Percentiles rank a stretch among this genome's conserved stretches.
Evolutionary conservation across 2,797 vertebrate genomes (phyloP).

Genomic region (Clarias laeviceps): DNA sequence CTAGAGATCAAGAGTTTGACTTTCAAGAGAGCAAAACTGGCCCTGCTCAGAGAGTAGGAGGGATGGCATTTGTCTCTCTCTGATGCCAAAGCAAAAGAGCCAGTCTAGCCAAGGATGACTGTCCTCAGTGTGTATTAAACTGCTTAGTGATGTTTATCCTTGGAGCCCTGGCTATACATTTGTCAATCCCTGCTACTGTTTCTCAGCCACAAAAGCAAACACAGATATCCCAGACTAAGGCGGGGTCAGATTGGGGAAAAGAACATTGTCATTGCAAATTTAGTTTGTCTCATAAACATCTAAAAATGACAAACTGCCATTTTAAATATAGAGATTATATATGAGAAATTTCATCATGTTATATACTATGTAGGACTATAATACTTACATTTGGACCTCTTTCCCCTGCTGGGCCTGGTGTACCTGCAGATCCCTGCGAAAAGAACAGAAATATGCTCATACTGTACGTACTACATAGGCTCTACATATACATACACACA

Average conservation of each 20-base stretch:
- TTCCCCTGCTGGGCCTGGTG: conserved; percentile 80
- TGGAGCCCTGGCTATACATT: neutral
- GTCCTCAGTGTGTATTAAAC: neutral
- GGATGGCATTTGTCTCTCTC: neutral
- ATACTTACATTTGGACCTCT: conserved; percentile 84
- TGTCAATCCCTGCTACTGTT: neutral
- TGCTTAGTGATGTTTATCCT: neutral
- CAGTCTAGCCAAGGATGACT: neutral
- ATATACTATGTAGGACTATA: neutral
- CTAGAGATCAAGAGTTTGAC: neutral
- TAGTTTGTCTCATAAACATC: neutral
- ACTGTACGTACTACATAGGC: no score
- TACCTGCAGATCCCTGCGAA: conserved; percentile 84
- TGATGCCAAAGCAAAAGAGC: neutral
- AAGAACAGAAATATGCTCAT: conserved; percentile 43
- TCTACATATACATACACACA: neutral
- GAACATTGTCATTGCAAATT: neutral
- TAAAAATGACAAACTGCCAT: neutral
- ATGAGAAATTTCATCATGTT: neutral
- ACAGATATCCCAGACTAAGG: neutral
- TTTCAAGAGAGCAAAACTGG: neutral
- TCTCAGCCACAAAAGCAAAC: neutral
- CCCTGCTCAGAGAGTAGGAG: neutral
- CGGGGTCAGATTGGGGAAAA: neutral
- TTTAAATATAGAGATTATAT: neutral